These are phyloP conservation scores for Anthophora plumipes DNA, from an alignment of 2,888 invertebrate genomes.

Conservation along the genomic window DNA sequence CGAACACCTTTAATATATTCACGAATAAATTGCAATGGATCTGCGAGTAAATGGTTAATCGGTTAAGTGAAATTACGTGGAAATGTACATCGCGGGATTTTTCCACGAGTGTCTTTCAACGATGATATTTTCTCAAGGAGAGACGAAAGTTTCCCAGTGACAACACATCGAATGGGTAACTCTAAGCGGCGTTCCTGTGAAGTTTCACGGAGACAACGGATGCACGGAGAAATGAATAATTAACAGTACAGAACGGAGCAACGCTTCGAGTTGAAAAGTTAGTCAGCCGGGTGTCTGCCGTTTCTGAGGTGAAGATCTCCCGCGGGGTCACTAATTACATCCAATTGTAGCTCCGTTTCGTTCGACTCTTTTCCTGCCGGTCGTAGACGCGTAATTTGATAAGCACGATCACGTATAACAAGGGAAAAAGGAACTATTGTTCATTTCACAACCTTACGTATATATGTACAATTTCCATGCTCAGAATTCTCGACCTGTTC, in stretches of 20 bases:
- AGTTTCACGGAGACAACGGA: slow-evolving; percentile 43
- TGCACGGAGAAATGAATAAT: slow-evolving; percentile 64
- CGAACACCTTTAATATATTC: not conserved
- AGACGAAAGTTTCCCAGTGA: slow-evolving; percentile 5
- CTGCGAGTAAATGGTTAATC: not conserved
- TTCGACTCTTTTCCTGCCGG: slow-evolving; percentile 22
- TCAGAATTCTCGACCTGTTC: not conserved
- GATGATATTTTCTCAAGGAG: not conserved
- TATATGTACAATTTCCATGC: not conserved
- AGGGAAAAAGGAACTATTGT: too few species aligned
- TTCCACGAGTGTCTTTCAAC: too few species aligned
- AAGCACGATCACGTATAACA: slow-evolving; percentile 2
- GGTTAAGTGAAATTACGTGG: not conserved
- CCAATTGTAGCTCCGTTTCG: slow-evolving; percentile 40
- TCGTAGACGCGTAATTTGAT: slow-evolving; percentile 25
- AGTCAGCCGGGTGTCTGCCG: slow-evolving; percentile 25
- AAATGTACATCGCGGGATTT: not conserved
- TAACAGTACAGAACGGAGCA: slow-evolving; percentile 51
- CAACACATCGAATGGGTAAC: slow-evolving; percentile 1
- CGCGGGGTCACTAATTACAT: slow-evolving; percentile 41
- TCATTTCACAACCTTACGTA: not conserved
- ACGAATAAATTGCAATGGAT: not conserved
- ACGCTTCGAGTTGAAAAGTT: slow-evolving; percentile 48
- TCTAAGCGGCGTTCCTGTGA: not conserved
- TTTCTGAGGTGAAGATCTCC: slow-evolving; percentile 23